A percentile compares a stretch with the other conserved stretches of the same genome.
Conservation (phyloP, 30 jellyfish, hydroid and myxozoan genomes). For the Turritopsis dohrnii region DNA sequence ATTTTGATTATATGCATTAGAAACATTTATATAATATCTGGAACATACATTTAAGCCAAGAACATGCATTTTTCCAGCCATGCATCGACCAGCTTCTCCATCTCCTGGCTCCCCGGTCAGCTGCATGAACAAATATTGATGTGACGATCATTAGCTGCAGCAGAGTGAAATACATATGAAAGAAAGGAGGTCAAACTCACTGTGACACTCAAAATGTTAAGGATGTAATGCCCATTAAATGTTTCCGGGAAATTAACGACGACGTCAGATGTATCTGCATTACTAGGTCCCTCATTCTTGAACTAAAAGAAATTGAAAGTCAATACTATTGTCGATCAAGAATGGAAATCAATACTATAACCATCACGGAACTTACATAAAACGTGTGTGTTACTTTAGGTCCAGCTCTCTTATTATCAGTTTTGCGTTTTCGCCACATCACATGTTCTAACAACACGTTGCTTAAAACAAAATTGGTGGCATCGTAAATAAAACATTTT, state of each 20-base stretch:
- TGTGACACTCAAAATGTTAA: constrained; percentile 50
- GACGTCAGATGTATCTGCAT: constrained; percentile 62
- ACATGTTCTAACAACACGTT: constrained; percentile 56
- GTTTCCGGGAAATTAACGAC: constrained; percentile 53
- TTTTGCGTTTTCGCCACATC: constrained; percentile 23
- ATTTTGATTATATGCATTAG: no score
- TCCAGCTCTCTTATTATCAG: constrained; percentile 30
- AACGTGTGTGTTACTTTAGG: constrained; percentile 50
- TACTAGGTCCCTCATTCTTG: constrained; percentile 89
- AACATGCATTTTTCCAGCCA: neutral
- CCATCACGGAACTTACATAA: constrained; percentile 34
- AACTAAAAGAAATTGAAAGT: constrained; percentile 41
- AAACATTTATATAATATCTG: no score
- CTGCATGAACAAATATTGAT: neutral
- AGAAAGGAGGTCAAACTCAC: no score
- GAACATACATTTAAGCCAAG: constrained; percentile 11
- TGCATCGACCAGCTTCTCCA: neutral
- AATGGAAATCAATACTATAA: no score
- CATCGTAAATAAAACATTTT: no score
- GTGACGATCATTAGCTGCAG: no score
- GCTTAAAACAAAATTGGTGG: no score
- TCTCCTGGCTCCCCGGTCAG: neutral
- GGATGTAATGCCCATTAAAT: constrained; percentile 35
- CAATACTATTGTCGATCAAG: no score
- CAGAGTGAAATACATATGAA: no score